Base-by-base conservation (phyloP, 2,113 vertebrate species). In the Setophaga kirtlandii region DNA sequence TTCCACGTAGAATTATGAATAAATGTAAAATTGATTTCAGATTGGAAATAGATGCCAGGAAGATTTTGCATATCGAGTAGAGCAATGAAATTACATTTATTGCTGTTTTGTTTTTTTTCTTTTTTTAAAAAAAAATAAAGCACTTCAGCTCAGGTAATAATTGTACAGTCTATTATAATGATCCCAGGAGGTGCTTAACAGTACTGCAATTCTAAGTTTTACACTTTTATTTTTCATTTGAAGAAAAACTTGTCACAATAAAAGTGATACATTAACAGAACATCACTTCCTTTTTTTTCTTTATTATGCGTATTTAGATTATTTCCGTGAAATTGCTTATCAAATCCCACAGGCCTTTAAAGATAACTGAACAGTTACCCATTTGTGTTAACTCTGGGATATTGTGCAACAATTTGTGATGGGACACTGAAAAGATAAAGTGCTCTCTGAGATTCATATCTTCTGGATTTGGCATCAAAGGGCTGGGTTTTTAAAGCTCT, bases 151-250 rank as follows among this genome's bases (percentile, higher is more conserved):
- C 95, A 97, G 94, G 94, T 97, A 97, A 95, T 95, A 96, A 97
- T 96, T 97, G 94, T 95, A 95, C 90, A 96, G 93, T 92, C 93
- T 97, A 93, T 96, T 96, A 95, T 96, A 96, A 96, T 92, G 96
- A 96, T 97, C 96, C 96, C 96, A 95, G 80, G 93, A 96, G 94
- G 92, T 96, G 76, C 63, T 96, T 96, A 96, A 94, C 93, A 83
- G 85, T 95, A 77, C 81, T 92, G 88, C 94, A 96, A 93, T 97
- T 90, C 89, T 69, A 96, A 97, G 93, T 97, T 96, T 92, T 89
- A 78, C 90, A 92, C 93, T 97, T 97, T 94, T 96, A 94, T 96
- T 97, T 97, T 97, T 94, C 94, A 96, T 90, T 96, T 96, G 96
- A 95, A 96, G 92, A 95, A 96, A 95, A 96, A 94, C 95, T 93